Percentiles rank a stretch among this genome's conserved stretches.
Conservation (phyloP, 2,888 invertebrate species). For the Busseola fusca region DNA sequence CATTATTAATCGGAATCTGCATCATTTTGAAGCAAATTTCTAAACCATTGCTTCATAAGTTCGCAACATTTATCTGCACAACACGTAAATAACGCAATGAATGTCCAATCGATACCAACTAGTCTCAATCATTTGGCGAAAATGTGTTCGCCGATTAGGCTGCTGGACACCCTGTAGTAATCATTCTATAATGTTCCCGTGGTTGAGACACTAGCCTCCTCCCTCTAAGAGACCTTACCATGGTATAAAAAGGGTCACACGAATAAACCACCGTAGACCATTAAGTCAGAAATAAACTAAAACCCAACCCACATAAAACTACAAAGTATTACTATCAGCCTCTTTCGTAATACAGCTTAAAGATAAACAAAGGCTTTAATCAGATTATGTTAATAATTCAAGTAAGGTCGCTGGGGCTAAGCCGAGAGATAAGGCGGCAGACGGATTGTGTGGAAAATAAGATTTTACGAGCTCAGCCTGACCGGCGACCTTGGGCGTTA, state of each 20-base stretch:
- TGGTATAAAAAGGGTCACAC: not conserved
- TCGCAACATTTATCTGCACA: no score
- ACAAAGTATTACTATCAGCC: slow-evolving; percentile 8
- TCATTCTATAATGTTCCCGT: not conserved
- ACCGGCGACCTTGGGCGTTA: slow-evolving; percentile 54
- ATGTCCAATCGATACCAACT: no score
- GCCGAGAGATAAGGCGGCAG: slow-evolving; percentile 62
- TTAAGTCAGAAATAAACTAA: slow-evolving; percentile 16
- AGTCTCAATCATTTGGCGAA: no score
- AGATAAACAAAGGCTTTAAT: slow-evolving; percentile 64
- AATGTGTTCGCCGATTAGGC: no score
- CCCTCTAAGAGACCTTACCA: not conserved
- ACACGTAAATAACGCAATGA: no score
- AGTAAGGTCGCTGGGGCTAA: slow-evolving; percentile 55
- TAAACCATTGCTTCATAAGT: no score
- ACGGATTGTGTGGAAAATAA: slow-evolving; percentile 65
- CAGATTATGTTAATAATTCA: slow-evolving; percentile 65
- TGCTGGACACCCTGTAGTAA: no score
- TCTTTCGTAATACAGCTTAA: slow-evolving; percentile 51
- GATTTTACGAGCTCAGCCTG: slow-evolving; percentile 64
- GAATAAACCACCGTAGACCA: not conserved
- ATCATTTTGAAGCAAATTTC: no score
- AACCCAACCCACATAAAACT: slow-evolving; percentile 40
- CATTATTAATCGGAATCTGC: no score
- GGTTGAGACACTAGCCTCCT: not conserved